Evolutionary conservation across 2,113 vertebrate species (phyloP).

Genomic region (Daphoenositta chrysoptera): DNA sequence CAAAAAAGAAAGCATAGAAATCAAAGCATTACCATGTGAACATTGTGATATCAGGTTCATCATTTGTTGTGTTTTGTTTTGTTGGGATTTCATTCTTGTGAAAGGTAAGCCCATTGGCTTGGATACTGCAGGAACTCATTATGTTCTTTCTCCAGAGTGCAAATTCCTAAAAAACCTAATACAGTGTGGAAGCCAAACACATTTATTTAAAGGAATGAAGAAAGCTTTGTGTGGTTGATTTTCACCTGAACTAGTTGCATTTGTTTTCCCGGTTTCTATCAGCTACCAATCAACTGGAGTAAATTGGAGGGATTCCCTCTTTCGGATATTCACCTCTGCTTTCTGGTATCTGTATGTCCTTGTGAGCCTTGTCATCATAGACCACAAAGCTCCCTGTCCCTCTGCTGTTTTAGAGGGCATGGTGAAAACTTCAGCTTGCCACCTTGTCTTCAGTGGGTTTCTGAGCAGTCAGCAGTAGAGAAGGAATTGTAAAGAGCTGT

Average conservation of each 20-base stretch:
- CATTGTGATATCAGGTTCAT: background rate
- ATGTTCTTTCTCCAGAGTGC: background rate
- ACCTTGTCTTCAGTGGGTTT: background rate
- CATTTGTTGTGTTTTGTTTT: background rate
- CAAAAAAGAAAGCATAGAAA: constrained; percentile 35
- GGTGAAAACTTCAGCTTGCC: background rate
- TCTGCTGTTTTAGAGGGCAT: background rate
- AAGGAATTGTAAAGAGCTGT: background rate
- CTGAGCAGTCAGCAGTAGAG: background rate
- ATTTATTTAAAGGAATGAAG: background rate
- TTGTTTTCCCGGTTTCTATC: background rate
- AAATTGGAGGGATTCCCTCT: background rate
- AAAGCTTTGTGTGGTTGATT: background rate
- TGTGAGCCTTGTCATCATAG: background rate
- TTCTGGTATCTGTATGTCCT: background rate
- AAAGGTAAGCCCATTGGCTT: background rate
- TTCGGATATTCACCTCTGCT: background rate
- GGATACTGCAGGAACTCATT: background rate
- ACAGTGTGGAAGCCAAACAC: background rate
- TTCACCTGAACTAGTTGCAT: background rate
- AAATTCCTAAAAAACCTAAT: background rate
- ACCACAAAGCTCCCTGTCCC: background rate
- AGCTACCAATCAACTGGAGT: background rate
- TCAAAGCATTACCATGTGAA: background rate
- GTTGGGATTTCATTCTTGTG: background rate